Evolutionary conservation across 37 sponge, comb jelly and placozoan genomes (phyloP), one percentile per base, ranked within the genome.

Genomic region (Halichondria panicea): DNA sequence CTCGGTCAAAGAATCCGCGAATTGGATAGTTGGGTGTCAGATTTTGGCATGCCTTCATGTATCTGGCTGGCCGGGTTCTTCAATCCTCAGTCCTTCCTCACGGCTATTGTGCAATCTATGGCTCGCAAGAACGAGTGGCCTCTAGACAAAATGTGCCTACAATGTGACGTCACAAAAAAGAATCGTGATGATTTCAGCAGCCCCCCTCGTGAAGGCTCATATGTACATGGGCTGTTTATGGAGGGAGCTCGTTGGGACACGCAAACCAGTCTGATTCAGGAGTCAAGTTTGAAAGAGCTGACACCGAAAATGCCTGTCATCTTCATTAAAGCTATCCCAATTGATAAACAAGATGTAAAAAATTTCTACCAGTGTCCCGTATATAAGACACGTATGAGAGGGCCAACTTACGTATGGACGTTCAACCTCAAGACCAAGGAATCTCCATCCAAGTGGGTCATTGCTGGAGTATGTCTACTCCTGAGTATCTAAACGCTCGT

Each of bases 101-200:
- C 98, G 19, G 95, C 99, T 41, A 98, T 98, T 76, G 89, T 95
- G 93, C 99, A 98, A 84, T 87, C 91, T 28, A 98, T 95, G 91
- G 99, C 99, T 31, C 84, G 99, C n/a, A 98, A 98, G 87, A 98
- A 98, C 42, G 99, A 98, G 65, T 98, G 99, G 99, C 99, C 99
- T 0, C 80, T 98, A 61, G 99, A 98, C 75, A 95, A 90, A 62
- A 98, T 98, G 99, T 95, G 97, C 66, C 91, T 98, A 0, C 97
- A 95, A 65, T 95, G 97, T 73, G 99, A 98, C 58, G 96, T 98
- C 27, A 95, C 93, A 18, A 98, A 98, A 81, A 98, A 98, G 84
- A 64, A 80, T 65, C 70, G 78, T 27, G 99, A 98, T 39, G 99
- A 98, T 60, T 98, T 98, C 75, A 84, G 76, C 53, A 89, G 91